Percentiles rank a stretch among this genome's conserved stretches.
These are phyloP conservation scores for Norana najaformis DNA, from an alignment of 2,888 invertebrate species.

Conservation along the genomic window DNA sequence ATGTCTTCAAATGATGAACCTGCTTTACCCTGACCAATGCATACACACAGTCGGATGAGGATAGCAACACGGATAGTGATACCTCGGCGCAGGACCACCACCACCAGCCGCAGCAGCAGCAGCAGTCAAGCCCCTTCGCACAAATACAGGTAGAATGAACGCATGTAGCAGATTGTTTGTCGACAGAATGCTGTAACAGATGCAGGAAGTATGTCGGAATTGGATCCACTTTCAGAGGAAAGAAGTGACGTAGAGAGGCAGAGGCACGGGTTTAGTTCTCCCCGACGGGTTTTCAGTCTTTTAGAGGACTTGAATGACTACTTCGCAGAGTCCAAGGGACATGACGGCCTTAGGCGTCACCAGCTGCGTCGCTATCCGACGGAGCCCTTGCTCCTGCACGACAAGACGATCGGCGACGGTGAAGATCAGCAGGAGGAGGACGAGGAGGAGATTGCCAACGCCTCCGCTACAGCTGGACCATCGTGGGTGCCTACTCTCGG, in stretches of 20 bases:
- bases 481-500: background rate
- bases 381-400: background rate
- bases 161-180: background rate
- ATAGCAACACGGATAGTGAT: background rate
- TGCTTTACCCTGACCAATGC: background rate
- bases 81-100: background rate
- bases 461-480: background rate
- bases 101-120: background rate
- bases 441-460: background rate
- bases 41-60: too few relatives aligned
- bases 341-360: background rate
- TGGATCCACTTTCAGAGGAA: background rate
- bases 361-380: background rate
- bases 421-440: background rate
- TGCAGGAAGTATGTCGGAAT: background rate
- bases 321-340: background rate
- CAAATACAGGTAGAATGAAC: background rate
- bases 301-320: slow-evolving; percentile 2
- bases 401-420: background rate
- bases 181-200: background rate
- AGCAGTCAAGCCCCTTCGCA: background rate
- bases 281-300: background rate
- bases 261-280: background rate
- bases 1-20: background rate
- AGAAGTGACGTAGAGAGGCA: background rate